Evolutionary conservation across 37 sponge, comb jelly and placozoan species (phyloP).

Genomic region (Bolinopsis microptera): DNA sequence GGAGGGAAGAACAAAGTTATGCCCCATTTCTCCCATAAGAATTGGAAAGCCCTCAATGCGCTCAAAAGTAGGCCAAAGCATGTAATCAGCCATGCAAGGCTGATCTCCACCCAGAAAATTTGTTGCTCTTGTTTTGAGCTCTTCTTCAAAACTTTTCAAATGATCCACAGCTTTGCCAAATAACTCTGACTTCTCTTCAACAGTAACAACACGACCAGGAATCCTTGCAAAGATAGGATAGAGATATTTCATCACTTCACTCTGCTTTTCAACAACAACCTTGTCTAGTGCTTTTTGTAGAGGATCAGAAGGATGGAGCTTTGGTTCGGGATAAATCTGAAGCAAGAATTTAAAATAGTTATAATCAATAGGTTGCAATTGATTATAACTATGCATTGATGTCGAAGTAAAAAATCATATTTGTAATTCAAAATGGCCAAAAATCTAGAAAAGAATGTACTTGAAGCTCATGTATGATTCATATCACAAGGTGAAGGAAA

Average conservation of each 20-base stretch:
- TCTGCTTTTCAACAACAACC: neutral
- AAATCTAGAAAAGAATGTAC: no score
- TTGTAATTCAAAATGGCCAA: no score
- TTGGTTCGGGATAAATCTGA: neutral
- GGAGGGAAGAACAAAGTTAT: neutral
- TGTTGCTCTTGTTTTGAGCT: neutral
- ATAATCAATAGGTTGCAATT: no score
- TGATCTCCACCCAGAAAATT: neutral
- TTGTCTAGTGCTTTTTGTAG: constrained; percentile 11
- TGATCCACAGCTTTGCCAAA: neutral
- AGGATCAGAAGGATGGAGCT: constrained; percentile 56
- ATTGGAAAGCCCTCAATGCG: constrained; percentile 8
- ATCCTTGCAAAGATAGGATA: constrained; percentile 61
- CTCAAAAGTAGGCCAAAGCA: constrained; percentile 54
- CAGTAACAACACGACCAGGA: constrained; percentile 2
- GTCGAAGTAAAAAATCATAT: no score
- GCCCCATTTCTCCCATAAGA: neutral
- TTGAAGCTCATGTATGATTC: no score
- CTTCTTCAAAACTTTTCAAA: neutral
- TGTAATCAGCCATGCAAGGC: constrained; percentile 60
- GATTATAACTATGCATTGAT: no score
- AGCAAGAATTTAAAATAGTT: no score
- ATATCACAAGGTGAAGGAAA: no score
- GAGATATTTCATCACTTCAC: constrained; percentile 7
- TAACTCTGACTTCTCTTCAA: constrained; percentile 1